Base-by-base conservation (phyloP, 2,888 invertebrate species). In the Coleophora deauratella region DNA sequence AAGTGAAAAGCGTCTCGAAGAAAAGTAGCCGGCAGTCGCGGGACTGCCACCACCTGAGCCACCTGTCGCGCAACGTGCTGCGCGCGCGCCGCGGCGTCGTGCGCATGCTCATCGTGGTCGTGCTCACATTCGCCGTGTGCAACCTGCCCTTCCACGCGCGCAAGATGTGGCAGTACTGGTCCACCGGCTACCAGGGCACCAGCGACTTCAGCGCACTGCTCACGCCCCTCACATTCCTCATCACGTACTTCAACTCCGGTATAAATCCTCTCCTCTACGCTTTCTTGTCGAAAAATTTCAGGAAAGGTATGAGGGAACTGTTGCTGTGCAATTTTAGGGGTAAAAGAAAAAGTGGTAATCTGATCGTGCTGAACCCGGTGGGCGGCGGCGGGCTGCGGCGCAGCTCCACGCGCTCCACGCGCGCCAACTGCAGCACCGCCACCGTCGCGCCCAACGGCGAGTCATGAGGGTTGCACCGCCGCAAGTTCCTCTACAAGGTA, bases 211-310 rank as follows among this genome's bases (percentile, higher is more conserved):
- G 93, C 61, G 91, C 91, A 7, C 79, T 93, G 12, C 87, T 96
- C 46, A 95, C 95, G 9, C 96, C 96, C 1, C 87, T 95, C 46
- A 95, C 95, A 15, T 96, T 94, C 74, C 89, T 97, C 46, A 89
- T 95, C 54, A 91, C 96, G 34, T 97, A 96, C 72, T 91, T 94
- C 74, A 96, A 97, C 85, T 96, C 95, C 12, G 96, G 93, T 37
- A 89, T 97, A 49, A 97, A 97, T 78, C 97, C 97, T 0, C 82
- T 97, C 39, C 87, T 97, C 8, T 97, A 97, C 76, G 96, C 96
- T 3, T 94, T 97, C 68, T 85, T 97, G 40, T 89, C 90, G 3
- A 90, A 92, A 47, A 93, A 94, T 62, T 95, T 95, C 72, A 88
- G 94, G 41, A 91, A 92, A 62, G 95, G 95, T 13, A 94, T 96